Conservation (phyloP, 2,113 vertebrate genomes). For the Ciconia maguari region DNA sequence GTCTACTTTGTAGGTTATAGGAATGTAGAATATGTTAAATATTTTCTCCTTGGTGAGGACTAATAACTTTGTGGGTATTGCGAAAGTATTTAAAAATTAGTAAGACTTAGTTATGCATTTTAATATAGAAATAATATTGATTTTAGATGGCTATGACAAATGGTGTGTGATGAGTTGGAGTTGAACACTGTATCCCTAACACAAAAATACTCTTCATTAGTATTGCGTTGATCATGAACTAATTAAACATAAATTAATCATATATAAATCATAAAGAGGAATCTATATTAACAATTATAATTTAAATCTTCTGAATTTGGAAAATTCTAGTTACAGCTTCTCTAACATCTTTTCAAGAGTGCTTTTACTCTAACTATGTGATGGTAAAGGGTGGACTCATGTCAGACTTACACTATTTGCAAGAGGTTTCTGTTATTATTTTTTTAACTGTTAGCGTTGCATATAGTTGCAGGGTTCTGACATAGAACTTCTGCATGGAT, state of each 20-base stretch:
- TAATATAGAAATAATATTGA: neutral
- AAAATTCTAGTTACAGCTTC: neutral
- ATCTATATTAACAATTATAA: neutral
- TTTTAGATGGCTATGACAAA: neutral
- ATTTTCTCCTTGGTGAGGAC: neutral
- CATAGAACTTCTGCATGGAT: neutral
- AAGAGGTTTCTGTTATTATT: neutral
- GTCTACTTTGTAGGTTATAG: constrained; percentile 2
- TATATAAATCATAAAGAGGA: neutral
- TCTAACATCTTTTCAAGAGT: neutral
- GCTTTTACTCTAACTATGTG: neutral
- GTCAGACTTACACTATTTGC: neutral
- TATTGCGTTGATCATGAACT: neutral
- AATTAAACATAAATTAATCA: neutral
- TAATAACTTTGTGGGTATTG: neutral
- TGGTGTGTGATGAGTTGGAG: neutral
- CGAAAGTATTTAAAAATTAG: neutral
- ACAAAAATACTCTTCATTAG: neutral
- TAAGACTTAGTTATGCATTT: neutral
- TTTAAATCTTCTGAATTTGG: neutral
- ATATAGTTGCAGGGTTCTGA: neutral
- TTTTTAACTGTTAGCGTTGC: neutral
- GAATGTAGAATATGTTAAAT: neutral
- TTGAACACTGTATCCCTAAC: neutral
- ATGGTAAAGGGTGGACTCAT: neutral